Conservation (phyloP, 2,113 vertebrate genomes). For the Excalfactoria chinensis region DNA sequence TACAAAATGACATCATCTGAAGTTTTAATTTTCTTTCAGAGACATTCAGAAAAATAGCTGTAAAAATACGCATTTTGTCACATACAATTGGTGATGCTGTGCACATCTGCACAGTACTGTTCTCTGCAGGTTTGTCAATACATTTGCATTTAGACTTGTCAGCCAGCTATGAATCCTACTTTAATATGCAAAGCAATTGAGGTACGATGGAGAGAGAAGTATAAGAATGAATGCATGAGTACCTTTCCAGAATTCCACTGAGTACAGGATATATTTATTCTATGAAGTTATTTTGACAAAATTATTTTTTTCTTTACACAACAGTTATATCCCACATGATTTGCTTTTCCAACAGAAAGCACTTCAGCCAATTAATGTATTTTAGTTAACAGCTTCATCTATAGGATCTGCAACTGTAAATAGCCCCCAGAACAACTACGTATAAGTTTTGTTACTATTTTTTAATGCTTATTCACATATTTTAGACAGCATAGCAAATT, state of each 20-base stretch:
- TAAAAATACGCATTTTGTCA: not conserved
- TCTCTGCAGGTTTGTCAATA: not conserved
- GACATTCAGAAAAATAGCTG: not conserved
- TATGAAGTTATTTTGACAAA: not conserved
- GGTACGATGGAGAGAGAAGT: not conserved
- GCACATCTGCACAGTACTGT: not conserved
- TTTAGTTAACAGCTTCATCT: not conserved
- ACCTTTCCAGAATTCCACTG: not conserved
- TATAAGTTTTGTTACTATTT: not conserved
- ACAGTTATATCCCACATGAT: not conserved
- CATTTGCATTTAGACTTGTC: not conserved
- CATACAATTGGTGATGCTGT: not conserved
- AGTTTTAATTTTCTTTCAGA: not conserved
- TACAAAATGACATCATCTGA: not conserved
- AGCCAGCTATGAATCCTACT: not conserved
- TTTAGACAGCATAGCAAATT: not conserved
- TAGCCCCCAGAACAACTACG: not conserved
- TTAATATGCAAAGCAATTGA: not conserved
- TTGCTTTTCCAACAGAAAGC: not conserved
- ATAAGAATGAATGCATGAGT: not conserved
- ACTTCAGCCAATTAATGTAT: not conserved
- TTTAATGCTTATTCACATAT: not conserved
- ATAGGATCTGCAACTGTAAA: not conserved
- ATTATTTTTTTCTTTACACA: not conserved
- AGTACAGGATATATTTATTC: not conserved